Evolutionary conservation across 2,888 invertebrate genomes (phyloP).

Genomic region (Dascillus cervinus): DNA sequence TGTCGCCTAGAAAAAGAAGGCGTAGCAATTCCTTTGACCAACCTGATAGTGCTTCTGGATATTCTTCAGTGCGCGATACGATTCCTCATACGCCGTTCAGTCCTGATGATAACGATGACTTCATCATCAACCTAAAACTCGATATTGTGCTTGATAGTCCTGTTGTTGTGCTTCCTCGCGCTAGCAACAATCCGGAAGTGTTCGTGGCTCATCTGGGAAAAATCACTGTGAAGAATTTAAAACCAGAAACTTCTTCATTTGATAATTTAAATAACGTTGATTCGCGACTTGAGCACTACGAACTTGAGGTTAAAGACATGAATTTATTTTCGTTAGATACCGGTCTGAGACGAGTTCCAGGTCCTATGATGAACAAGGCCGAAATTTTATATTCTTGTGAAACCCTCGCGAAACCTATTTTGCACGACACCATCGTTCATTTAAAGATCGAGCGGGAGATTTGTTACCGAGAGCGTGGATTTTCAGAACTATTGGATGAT

Average conservation of each 20-base stretch:
- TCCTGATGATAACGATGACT: slow-evolving; percentile 33
- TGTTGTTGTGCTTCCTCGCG: slow-evolving; percentile 79
- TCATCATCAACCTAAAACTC: slow-evolving; percentile 42
- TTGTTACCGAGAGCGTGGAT: slow-evolving; percentile 27
- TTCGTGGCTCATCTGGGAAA: slow-evolving; percentile 89
- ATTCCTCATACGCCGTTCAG: slow-evolving; percentile 41
- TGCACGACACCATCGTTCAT: slow-evolving; percentile 82
- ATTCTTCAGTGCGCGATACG: slow-evolving; percentile 36
- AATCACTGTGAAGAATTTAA: slow-evolving; percentile 55
- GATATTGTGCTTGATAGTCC: slow-evolving; percentile 84
- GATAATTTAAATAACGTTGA: slow-evolving; percentile 21
- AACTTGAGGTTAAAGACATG: slow-evolving; percentile 75
- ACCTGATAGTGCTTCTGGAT: slow-evolving; percentile 26
- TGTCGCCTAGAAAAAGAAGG: slow-evolving; percentile 46
- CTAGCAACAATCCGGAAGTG: slow-evolving; percentile 70
- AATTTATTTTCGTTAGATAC: slow-evolving; percentile 76
- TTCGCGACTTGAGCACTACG: slow-evolving; percentile 44
- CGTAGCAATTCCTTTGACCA: slow-evolving; percentile 35
- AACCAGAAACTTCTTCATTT: too few relatives aligned
- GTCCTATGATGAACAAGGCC: slow-evolving; percentile 42
- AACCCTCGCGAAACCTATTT: slow-evolving; percentile 70
- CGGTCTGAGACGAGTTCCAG: slow-evolving; percentile 38
- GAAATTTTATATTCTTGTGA: slow-evolving; percentile 69
- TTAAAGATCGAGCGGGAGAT: slow-evolving; percentile 44
- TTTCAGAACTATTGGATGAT: slow-evolving; percentile 31